phyloP scores from a whole-genome alignment of 2,797 vertebrate species.

The Acanthurus tractus region DNA sequence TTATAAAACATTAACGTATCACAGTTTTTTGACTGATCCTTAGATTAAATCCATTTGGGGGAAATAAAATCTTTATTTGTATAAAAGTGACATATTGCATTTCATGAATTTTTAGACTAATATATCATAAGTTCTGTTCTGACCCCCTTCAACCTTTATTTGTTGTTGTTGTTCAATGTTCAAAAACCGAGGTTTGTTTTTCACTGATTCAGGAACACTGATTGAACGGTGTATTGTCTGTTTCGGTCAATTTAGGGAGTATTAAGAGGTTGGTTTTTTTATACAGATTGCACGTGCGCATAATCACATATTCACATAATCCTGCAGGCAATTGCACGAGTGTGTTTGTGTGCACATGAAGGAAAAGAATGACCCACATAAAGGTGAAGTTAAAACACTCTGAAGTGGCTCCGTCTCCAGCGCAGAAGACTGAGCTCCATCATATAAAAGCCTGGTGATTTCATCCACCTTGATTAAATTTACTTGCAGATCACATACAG shows the following conservation, averaged over 20 bases:
- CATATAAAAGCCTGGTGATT: slow-evolving; percentile 60
- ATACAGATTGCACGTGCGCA: not conserved
- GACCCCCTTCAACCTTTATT: not conserved
- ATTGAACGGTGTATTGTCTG: too few relatives aligned
- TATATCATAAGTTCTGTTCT: not conserved
- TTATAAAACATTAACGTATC: not conserved
- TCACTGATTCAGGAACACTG: too few relatives aligned
- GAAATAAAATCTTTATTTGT: too few relatives aligned
- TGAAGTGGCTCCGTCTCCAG: slow-evolving; percentile 53
- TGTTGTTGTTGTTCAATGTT: not conserved
- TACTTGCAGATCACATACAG: slow-evolving; percentile 73
- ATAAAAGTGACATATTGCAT: not conserved
- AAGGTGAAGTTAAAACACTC: not conserved
- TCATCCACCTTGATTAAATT: slow-evolving; percentile 75
- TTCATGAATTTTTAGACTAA: not conserved
- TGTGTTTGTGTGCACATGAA: not conserved
- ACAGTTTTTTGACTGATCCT: too few relatives aligned
- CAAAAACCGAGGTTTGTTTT: too few relatives aligned
- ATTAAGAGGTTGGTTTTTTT: not conserved
- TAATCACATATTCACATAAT: not conserved
- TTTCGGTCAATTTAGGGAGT: not conserved
- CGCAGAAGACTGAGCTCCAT: slow-evolving; percentile 32
- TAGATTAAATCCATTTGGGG: too few relatives aligned
- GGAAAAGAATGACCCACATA: not conserved
- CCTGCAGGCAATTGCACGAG: not conserved